Evolutionary conservation across 1,140 invertebrate species (phyloP).

Genomic region (Sitodiplosis mosellana): DNA sequence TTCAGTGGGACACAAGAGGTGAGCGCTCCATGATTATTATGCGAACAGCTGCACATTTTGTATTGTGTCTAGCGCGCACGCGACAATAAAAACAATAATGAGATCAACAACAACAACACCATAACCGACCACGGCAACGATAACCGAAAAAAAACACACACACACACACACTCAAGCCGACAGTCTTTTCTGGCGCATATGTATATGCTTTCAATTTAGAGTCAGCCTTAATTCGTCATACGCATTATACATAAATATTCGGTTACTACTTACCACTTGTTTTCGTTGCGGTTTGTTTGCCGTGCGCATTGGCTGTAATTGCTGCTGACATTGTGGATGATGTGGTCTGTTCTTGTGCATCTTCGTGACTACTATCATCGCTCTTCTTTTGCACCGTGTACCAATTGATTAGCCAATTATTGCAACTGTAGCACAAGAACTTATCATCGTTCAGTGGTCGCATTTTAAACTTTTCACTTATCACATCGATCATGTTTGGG

Average conservation of each 20-base stretch:
- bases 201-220: too few relatives aligned
- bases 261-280: neutral
- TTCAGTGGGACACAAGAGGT: too few relatives aligned
- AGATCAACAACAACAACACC: too few relatives aligned
- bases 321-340: neutral
- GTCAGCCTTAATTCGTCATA: neutral
- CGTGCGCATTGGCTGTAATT: neutral
- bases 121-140: too few relatives aligned
- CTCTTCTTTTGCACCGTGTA: conserved; percentile 15
- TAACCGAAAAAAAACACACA: too few relatives aligned
- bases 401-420: conserved; percentile 25
- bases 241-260: neutral
- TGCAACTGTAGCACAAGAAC: conserved; percentile 24
- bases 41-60: too few relatives aligned
- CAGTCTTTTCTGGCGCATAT: too few relatives aligned
- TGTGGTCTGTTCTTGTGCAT: neutral
- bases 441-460: conserved; percentile 23
- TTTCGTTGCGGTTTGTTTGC: neutral
- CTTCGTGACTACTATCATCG: neutral
- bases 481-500: conserved; percentile 23
- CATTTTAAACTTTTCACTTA: conserved; percentile 24
- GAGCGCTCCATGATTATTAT: too few relatives aligned
- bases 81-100: too few relatives aligned
- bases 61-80: too few relatives aligned
- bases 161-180: too few relatives aligned